Evolutionary conservation across 1,140 invertebrate genomes (phyloP), one percentile per base, ranked within the genome.

Genomic region (Samia ricini): DNA sequence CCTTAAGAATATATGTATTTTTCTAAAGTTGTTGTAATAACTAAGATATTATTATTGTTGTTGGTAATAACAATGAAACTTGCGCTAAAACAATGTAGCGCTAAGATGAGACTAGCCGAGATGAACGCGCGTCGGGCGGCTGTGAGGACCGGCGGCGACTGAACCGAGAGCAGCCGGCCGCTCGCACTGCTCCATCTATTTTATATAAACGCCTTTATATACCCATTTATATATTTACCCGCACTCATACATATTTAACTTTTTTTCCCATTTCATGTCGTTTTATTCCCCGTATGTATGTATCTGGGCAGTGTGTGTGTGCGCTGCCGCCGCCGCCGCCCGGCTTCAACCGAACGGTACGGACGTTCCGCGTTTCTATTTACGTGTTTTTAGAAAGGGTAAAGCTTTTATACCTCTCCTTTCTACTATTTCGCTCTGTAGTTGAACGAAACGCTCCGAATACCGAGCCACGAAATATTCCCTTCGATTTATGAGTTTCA

Each of bases 141-240:
- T 55, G 57, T 26, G 66, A 75, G 72, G 68, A 71, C 64, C 77
- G 81, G 74, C 72, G 72, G 81, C 80, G 82, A 87, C 84, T 86
- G 84, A 87, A 69, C 67, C 60, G 71, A 69, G 33, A 42, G 33
- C 33, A 64, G 56, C 65, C 73, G 69, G 58, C 73, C 73, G 66
- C 71, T 72, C 77, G 80, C 86, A 67, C 81, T 68, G 51, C 75
- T 76, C 76, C 81, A 76, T 77, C 81, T 83, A 82, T 85, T 84
- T 85, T 85, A 89, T 83, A 88, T 88, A 89, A 83, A 84, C 81
- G 72, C 71, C 66, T 77, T 73, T 88, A 89, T 88, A 87, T 88
- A 88, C 85, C 84, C 83, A 89, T 89, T 89, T 89, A 88, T 89
- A 89, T 89, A 89, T 89, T 89, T 89, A 85, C 87, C 85, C 87